These are phyloP conservation scores for Ditylenchus weischeri DNA, from an alignment of 2,888 invertebrate genomes.

Conservation along the genomic window DNA sequence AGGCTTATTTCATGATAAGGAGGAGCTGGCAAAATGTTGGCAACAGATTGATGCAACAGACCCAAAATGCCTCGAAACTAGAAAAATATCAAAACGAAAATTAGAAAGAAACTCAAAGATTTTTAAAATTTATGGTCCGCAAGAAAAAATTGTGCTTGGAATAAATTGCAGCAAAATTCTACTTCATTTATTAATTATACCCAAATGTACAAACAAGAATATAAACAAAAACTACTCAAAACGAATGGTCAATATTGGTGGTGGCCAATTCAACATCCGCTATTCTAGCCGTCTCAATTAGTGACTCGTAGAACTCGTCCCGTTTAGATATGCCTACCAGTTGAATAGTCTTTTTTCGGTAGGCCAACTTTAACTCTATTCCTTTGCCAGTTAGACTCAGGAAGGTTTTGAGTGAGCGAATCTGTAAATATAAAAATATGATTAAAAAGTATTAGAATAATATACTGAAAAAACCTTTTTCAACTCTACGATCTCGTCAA, in stretches of 20 bases:
- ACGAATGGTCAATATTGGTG: background rate
- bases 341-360: constrained; percentile 42
- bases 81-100: too few species aligned
- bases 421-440: constrained; percentile 18
- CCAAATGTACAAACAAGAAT: too few species aligned
- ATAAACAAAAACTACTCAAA: too few species aligned
- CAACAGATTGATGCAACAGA: too few species aligned
- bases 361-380: constrained; percentile 40
- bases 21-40: too few species aligned
- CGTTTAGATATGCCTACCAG: constrained; percentile 32
- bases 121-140: too few species aligned
- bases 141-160: too few species aligned
- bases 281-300: constrained; percentile 32
- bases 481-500: constrained; percentile 40
- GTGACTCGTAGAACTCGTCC: constrained; percentile 36
- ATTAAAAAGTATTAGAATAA: background rate
- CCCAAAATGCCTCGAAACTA: too few species aligned
- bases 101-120: too few species aligned
- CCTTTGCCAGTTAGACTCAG: constrained; percentile 40
- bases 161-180: too few species aligned
- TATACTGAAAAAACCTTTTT: constrained; percentile 39
- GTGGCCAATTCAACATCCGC: constrained; percentile 30
- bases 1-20: too few species aligned
- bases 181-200: too few species aligned
- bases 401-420: constrained; percentile 33